Percentiles rank a stretch among this genome's conserved stretches.
Conservation (phyloP, 2,888 invertebrate genomes). For the Sesia apiformis region DNA sequence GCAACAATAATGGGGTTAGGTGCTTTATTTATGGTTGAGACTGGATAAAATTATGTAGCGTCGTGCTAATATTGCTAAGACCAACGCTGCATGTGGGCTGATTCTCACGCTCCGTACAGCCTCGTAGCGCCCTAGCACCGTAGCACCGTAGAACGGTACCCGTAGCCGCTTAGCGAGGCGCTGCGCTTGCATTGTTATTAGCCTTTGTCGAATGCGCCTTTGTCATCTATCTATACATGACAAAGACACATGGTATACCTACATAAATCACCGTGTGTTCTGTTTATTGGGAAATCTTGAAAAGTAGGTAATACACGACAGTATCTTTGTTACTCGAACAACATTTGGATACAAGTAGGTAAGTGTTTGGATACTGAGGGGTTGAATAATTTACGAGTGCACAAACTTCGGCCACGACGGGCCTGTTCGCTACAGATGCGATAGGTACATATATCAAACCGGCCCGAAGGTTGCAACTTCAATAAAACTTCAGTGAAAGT, state of each 20-base stretch:
- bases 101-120: constrained; percentile 30
- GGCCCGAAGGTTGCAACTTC: constrained; percentile 50
- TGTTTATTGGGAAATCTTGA: no score
- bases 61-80: constrained; percentile 44
- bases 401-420: constrained; percentile 54
- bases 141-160: constrained; percentile 10
- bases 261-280: neutral
- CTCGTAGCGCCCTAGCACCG: constrained; percentile 12
- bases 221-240: constrained; percentile 4
- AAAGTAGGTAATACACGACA: no score
- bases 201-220: constrained; percentile 13
- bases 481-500: constrained; percentile 43
- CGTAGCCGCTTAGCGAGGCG: constrained; percentile 15
- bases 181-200: constrained; percentile 19
- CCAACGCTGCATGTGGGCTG: constrained; percentile 32
- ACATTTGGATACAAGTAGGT: constrained; percentile 42
- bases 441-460: constrained; percentile 56
- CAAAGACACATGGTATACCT: neutral
- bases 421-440: constrained; percentile 40
- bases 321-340: constrained; percentile 17
- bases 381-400: constrained; percentile 70
- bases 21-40: constrained; percentile 43
- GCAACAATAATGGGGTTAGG: constrained; percentile 39
- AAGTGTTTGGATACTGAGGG: constrained; percentile 34
- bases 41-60: constrained; percentile 53